Evolutionary conservation across 2,888 invertebrate species (phyloP), one percentile per base, ranked within the genome.

Genomic region (Drosophila koepferae): DNA sequence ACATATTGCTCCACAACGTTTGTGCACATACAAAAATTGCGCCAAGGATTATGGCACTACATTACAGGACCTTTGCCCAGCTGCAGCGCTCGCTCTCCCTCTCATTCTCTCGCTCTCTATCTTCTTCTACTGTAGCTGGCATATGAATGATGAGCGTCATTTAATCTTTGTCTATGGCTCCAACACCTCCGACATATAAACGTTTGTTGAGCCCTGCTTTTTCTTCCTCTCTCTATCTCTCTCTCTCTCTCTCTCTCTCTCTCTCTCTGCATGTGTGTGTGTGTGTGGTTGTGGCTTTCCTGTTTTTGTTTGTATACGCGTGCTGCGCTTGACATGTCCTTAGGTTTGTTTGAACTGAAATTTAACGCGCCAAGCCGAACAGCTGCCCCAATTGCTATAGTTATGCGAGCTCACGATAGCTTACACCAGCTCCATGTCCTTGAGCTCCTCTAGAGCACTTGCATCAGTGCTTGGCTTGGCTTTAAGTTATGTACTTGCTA

Each of bases 141-240:
- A 85, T 86, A 89, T 89, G 90, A 89, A 86, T 89, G 88, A 89
- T 90, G 90, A 82, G 83, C 82, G 77, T 75, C 81, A 79, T 86
- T 89, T 87, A 90, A 89, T 89, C 90, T 89, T 85, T 81, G 83
- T 78, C 90, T 88, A 89, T 78, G 81, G 67, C 88, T 75, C 84
- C 78, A 76, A 76, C 86, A 89, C 88, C 83, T 80, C 77, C 70
- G 71, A 74, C 72, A 80, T 28, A 77, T 72, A 78, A 81, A 68
- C 81, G 81, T 77, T 78, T 67, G 62, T 65, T 56, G 67, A 75
- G 38, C 46, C 58, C 64, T 56, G 40, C 48, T 43, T 44, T 48
- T 9, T 34, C 10, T 3, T 16, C 3, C 46, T 43, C 14, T 3
- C 14, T 1, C 38, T 38, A 14, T 38, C 14, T 6, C 14, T 14